phyloP scores from a whole-genome alignment of 2,113 vertebrate species.

The Amphiprion percula region DNA sequence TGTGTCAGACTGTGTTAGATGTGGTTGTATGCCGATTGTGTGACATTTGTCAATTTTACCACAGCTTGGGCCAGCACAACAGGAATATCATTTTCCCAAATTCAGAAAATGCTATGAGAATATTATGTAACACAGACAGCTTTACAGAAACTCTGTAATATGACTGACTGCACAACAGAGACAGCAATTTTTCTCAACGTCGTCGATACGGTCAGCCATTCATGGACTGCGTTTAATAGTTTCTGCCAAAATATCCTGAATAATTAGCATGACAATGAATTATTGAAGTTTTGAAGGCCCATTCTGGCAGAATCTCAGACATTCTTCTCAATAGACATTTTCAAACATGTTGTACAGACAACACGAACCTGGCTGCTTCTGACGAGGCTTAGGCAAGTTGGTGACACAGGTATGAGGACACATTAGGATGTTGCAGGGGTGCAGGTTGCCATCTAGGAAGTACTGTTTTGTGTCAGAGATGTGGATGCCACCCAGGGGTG shows the following conservation, averaged over 20 bases:
- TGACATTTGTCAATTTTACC: no score
- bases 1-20: neutral
- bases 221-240: neutral
- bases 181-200: neutral
- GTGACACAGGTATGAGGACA: constrained; percentile 98
- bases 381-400: constrained; percentile 96
- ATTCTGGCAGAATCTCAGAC: neutral
- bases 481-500: constrained; percentile 95
- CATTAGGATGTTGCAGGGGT: constrained; percentile 99
- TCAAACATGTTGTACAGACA: neutral
- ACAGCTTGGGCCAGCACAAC: no score
- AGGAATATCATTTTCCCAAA: no score
- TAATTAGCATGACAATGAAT: no score
- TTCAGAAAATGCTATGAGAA: no score
- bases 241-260: neutral
- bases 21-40: no score
- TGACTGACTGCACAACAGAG: no score
- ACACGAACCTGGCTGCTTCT: constrained; percentile 94
- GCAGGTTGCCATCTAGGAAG: constrained; percentile 95
- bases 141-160: no score
- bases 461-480: constrained; percentile 96
- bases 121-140: no score
- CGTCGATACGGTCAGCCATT: neutral
- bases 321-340: neutral
- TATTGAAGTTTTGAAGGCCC: no score